Base-by-base conservation (phyloP, 1,140 invertebrate species). In the Ceratosolen solmsi region DNA sequence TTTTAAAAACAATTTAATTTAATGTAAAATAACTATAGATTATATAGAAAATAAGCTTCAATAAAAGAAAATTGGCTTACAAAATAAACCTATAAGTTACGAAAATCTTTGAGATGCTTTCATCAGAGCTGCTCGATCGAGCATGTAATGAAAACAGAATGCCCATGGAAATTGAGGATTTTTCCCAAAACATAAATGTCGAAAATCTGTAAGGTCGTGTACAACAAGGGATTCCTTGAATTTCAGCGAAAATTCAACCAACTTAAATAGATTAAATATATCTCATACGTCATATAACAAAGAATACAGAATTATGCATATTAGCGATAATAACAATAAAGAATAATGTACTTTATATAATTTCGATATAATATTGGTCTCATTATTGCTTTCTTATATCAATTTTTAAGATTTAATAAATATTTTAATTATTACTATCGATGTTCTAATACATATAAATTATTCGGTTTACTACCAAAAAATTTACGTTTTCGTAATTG, bases 161-260 rank as follows among this genome's bases (percentile, higher is more conserved):
- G 17, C 63, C 20, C 63, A 68, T 68, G 63, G 33, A 22, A 68
- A 36, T 38, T 9, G 63, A 68, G n/a, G 36, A 38, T 68, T 68
- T 68, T 68, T 65, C 22, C 36, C n/a, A 8, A 68, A 68, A 38
- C 38, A 38, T 68, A 68, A 68, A 68, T 38, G 36, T 38, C 22
- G 33, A 17, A 68, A 38, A 68, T 68, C 38, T n/a, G 22, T 22
- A 38, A 1, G 4, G 22, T 68, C 63, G 27, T 33, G 7, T 20
- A 9, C 5, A 30, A 9, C 13, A 63, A 15, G 1, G n/a, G 33
- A 63, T 63, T 63, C 3, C 3, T 4, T 63, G 30, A 63, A 63
- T 33, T 63, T 33, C 27, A 33, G 15, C 17, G 30, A 63, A 63
- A 33, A 63, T 33, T 33, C 33, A 13, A 63, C 3, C 13, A 0